Evolutionary conservation across 2,888 invertebrate genomes (phyloP), one percentile per base, ranked within the genome.

Genomic region (Hyalella azteca): DNA sequence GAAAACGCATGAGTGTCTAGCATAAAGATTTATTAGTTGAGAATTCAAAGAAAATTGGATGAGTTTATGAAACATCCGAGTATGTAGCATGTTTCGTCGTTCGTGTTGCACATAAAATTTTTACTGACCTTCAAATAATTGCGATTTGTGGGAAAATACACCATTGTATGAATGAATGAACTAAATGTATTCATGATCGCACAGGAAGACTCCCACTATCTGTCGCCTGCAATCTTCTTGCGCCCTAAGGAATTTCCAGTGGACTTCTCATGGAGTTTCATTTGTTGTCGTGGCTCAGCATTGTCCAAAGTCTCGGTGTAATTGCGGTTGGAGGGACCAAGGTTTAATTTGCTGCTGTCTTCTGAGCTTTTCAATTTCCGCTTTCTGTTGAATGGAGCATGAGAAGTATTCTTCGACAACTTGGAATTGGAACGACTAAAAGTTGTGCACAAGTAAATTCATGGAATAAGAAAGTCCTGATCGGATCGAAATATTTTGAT

Each of bases 351-450:
- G 36, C 36, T 19, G 4, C 66, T 29, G 66, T 66, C 54, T 54
- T 39, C 39, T 36, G 13, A 66, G 66, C 66, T 36, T 66, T 66
- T 66, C 39, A 66, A 66, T 66, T 66, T 66, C 66, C 66, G 22
- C 66, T 36, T 66, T 32, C 66, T 22, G 32, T n/a, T 66, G 39
- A 29, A 36, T 13, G 39, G 36, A 66, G 19, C 66, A 19, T 39
- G 19, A 15, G 66, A 19, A 19, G 36, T n/a, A 36, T 32, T 66
- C 66, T 66, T 66, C 66, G 19, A 66, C 36, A 39, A 11, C 36
- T 19, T 36, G 66, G 66, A 36, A 36, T 36, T 66, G 66, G 7
- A 66, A 32, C 22, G 11, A 22, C 54, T n/a, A n/a, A n/a, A n/a
- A n/a, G n/a, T n/a, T n/a, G n/a, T n/a, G n/a, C n/a, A n/a, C n/a